Evolutionary conservation across 2,797 vertebrate genomes (phyloP), one percentile per base, ranked within the genome.

Genomic region (Sebastes baramenuke): DNA sequence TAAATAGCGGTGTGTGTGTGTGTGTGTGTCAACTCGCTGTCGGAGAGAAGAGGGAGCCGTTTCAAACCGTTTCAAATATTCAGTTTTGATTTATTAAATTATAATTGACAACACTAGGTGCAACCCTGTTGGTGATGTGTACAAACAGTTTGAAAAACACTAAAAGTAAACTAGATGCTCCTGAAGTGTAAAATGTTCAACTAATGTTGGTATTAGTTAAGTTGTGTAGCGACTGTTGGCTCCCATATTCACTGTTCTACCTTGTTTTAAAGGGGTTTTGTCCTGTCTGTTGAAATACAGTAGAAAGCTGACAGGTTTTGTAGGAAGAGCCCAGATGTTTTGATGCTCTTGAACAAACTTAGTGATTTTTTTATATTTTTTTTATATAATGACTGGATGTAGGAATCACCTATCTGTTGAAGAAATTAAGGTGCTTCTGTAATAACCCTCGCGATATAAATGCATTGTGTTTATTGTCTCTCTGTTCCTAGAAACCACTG

Each of bases 201-300:
- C 38, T 34, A 22, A 72, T 77, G 9, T 16, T 59, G 42, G 46
- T 29, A 30, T 87, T 69, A 56, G 38, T 60, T 60, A 8, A 61
- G 66, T 46, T 78, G 29, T 80, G 24, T 73, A 56, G 66, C 6
- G 2, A 65, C 67, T 42, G 25, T 56, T 67, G 10, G 22, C 70
- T 81, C 67, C 62, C 75, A 36, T 20, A 25, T 54, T 62, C 71
- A 30, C 27, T 77, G 20, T 59, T 88, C 38, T 55, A 67, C 76
- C 79, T 82, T 82, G 71, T 89, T 92, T 88, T 79, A 83, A 83
- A 89, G 79, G 69, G 27, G 36, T 22, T 65, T 80, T 49, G 30
- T 77, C 70, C 36, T 60, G 20, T 52, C 27, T 75, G 16, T 78
- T 73, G 42, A 42, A 54, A 60, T 46, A 25, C 42, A 69, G 22